These are phyloP conservation scores for Crypturellus tataupa DNA, from an alignment of 2,797 vertebrate genomes.

Conservation along the genomic window DNA sequence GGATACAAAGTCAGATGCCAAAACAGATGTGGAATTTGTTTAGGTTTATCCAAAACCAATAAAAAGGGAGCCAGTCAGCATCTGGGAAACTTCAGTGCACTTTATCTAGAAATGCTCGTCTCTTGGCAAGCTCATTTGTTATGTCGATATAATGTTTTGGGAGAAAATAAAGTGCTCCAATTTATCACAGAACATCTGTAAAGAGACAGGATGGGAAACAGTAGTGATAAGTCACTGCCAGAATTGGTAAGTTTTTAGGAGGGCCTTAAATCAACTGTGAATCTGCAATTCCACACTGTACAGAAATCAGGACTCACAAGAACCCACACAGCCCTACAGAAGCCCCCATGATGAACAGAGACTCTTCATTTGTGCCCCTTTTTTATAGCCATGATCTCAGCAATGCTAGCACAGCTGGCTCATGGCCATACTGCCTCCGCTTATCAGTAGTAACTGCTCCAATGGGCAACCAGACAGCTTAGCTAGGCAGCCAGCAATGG, in stretches of 20 bases:
- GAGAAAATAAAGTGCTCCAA: not conserved
- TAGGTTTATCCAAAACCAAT: not conserved
- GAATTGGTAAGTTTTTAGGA: not conserved
- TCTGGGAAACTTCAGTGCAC: not conserved
- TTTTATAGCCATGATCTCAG: not conserved
- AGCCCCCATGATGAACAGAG: not conserved
- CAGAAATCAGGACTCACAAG: not conserved
- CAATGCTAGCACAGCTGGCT: not conserved
- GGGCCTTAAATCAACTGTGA: not conserved
- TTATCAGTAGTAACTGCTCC: not conserved
- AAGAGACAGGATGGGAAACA: not conserved
- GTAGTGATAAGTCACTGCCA: not conserved
- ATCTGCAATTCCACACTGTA: not conserved
- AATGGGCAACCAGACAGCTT: not conserved
- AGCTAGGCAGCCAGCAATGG: not conserved
- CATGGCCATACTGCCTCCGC: not conserved
- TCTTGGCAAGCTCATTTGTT: not conserved
- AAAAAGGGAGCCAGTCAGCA: not conserved
- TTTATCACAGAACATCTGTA: not conserved
- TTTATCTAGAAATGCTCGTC: not conserved
- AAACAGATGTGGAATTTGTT: not conserved
- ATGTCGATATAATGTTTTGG: fast-evolving
- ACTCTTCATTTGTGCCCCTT: not conserved
- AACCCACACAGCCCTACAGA: not conserved
- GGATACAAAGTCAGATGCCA: not conserved